A percentile compares a stretch with the other conserved stretches of the same genome.
These are phyloP conservation scores for Sialia sialis DNA, from an alignment of 2,113 vertebrate species.

Conservation along the genomic window DNA sequence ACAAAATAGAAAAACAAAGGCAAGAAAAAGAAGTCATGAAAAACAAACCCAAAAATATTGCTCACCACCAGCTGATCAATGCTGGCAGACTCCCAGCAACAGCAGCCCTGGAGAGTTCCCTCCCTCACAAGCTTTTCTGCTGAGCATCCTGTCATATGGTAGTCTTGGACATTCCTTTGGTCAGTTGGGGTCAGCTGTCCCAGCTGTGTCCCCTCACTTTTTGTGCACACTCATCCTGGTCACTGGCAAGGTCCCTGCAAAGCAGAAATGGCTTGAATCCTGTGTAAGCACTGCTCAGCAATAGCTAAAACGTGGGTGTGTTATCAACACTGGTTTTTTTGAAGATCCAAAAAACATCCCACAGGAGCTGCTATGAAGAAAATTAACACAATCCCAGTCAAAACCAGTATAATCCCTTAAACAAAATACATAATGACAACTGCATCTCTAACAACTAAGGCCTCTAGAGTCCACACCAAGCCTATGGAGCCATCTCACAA, in stretches of 20 bases:
- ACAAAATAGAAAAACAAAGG: not conserved
- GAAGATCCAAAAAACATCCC: not conserved
- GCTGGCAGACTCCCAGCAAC: not conserved
- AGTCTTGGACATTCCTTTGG: not conserved
- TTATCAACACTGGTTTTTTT: not conserved
- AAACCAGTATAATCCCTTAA: not conserved
- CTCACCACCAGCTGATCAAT: not conserved
- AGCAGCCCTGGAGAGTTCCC: not conserved
- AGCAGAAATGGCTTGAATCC: not conserved
- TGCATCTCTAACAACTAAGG: not conserved
- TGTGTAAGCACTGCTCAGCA: not conserved
- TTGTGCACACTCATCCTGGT: not conserved
- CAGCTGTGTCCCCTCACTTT: not conserved
- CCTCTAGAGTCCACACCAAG: not conserved
- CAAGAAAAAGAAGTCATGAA: not conserved
- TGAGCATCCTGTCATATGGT: not conserved
- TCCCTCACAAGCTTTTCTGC: not conserved
- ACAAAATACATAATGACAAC: not conserved
- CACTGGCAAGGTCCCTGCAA: accelerated
- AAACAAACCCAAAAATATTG: accelerated
- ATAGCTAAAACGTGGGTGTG: not conserved
- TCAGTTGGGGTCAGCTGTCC: not conserved
- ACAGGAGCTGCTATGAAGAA: not conserved
- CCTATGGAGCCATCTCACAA: not conserved
- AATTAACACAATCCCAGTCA: not conserved